Evolutionary conservation across 2,888 invertebrate species (phyloP).

Genomic region (Lamellibrachia columna): DNA sequence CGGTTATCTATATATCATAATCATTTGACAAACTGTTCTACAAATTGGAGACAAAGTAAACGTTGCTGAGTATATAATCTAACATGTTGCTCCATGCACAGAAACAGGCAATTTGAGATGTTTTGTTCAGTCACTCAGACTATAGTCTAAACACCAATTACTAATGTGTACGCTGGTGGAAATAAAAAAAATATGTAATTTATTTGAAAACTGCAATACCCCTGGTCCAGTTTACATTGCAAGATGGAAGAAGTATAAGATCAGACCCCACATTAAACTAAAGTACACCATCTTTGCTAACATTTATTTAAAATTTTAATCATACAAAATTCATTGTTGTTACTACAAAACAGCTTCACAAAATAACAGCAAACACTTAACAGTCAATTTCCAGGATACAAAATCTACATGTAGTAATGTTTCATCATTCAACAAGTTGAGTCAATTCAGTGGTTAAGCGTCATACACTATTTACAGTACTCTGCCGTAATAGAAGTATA

Average conservation of each 20-base stretch:
- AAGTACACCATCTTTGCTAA: neutral
- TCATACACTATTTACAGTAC: neutral
- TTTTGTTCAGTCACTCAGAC: neutral
- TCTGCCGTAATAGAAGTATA: neutral
- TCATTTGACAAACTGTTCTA: too few species aligned
- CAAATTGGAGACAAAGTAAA: too few species aligned
- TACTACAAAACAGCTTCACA: neutral
- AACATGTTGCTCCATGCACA: neutral
- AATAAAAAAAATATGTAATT: neutral
- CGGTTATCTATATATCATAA: too few species aligned
- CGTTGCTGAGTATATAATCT: too few species aligned
- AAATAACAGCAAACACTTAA: neutral
- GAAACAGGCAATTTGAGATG: neutral
- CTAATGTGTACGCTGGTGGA: neutral
- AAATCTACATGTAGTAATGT: neutral
- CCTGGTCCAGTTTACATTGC: neutral
- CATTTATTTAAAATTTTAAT: neutral
- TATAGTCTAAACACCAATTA: neutral
- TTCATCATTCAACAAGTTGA: neutral
- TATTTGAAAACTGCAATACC: neutral
- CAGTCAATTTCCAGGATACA: neutral
- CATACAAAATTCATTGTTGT: neutral
- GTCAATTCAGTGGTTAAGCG: neutral
- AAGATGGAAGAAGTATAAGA: neutral
- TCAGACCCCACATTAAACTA: neutral